Evolutionary conservation across 30 jellyfish, hydroid and myxozoan genomes (phyloP), one percentile per base, ranked within the genome.

Genomic region (Turritopsis dohrnii): DNA sequence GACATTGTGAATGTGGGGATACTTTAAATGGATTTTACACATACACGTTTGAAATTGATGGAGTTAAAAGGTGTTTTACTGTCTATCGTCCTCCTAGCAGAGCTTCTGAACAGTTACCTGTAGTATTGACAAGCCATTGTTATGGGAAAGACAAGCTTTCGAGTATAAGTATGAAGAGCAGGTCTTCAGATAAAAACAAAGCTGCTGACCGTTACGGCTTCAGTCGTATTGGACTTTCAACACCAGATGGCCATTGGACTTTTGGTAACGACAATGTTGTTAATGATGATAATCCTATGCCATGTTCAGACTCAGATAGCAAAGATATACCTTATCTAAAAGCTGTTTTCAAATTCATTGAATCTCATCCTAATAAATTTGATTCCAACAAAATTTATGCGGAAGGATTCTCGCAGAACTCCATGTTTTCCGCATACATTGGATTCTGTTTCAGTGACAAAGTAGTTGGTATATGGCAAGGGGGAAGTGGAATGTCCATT

Each of bases 381-480:
- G 29, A 66, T 25, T n/a, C 76, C 4, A 26, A 17, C 18, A 66
- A 66, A 17, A 17, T 66, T 25, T 66, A 66, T 17, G 29, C 76
- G 28, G 76, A 66, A 66, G 76, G 76, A 17, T 66, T 66, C 18
- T 66, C 76, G 8, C 76, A 66, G 17, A 66, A 66, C 76, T 66
- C 76, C 16, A 66, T 66, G 76, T 66, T 66, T 25, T 66, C 76
- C 4, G 76, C 76, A 3, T 66, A 66, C 17, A 66, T 66, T 25
- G 76, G 76, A 66, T 66, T 66, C 76, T 66, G 76, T 25, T 25
- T n/a, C 17, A n/a, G 29, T 66, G 76, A 66, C 7, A 66, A 26
- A 66, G 76, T 66, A 21, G 29, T 25, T 66, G 76, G 76, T 17
- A 66, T 66, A 21, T 66, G 76, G 76, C 76, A 66, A 66, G 76